phyloP scores from a whole-genome alignment of 1,140 invertebrate genomes.

The Drosophila erecta region DNA sequence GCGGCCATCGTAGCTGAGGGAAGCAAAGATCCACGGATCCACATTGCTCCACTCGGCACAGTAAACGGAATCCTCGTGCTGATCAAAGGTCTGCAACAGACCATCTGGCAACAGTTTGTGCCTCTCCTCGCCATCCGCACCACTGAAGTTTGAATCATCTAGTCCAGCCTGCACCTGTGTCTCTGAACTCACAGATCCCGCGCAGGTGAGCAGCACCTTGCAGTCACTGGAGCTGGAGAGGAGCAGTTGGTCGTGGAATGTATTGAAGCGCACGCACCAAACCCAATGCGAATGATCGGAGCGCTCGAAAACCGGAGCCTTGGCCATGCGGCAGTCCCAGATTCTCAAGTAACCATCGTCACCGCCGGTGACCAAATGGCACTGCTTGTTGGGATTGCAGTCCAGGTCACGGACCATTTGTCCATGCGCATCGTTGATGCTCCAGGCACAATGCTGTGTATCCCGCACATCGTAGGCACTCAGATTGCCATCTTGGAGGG shows the following conservation, averaged over 20 bases:
- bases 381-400: slow-evolving; percentile 98
- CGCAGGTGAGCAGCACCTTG: slow-evolving; percentile 93
- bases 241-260: slow-evolving; percentile 98
- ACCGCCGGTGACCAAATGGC: slow-evolving; percentile 96
- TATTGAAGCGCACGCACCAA: slow-evolving; percentile 97
- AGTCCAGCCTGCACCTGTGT: slow-evolving; percentile 21
- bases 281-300: slow-evolving; percentile 98
- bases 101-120: slow-evolving; percentile 84
- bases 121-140: slow-evolving; percentile 86
- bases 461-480: slow-evolving; percentile 94
- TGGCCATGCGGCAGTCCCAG: slow-evolving; percentile 96
- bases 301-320: slow-evolving; percentile 91
- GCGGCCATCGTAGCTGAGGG: slow-evolving; percentile 97
- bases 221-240: slow-evolving; percentile 97
- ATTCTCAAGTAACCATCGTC: slow-evolving; percentile 98
- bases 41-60: slow-evolving; percentile 98
- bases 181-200: slow-evolving; percentile 95
- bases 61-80: slow-evolving; percentile 99
- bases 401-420: slow-evolving; percentile 96
- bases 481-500: slow-evolving; percentile 93
- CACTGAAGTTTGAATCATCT: slow-evolving; percentile 22
- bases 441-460: slow-evolving; percentile 90
- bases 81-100: slow-evolving; percentile 94
- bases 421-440: slow-evolving; percentile 93
- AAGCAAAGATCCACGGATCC: slow-evolving; percentile 99